A percentile compares a stretch with the other conserved stretches of the same genome.
phyloP scores from a whole-genome alignment of 92 coral and sea anemone species.

The Phymanthus crucifer region DNA sequence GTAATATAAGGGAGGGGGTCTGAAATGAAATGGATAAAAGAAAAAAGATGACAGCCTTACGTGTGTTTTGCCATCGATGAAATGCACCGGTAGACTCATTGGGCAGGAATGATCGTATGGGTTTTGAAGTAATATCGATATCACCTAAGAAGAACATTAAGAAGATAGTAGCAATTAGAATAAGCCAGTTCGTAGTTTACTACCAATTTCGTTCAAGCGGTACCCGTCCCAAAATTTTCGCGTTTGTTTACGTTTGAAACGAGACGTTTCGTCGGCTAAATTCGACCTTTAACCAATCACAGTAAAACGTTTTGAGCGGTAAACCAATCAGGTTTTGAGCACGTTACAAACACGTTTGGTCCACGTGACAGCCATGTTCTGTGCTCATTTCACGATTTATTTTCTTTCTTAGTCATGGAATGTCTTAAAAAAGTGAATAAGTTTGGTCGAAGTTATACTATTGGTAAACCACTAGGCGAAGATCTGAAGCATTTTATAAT shows the following conservation, averaged over 20 bases:
- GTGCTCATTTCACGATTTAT: neutral
- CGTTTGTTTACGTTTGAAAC: too few species aligned
- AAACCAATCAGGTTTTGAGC: slow-evolving; percentile 13
- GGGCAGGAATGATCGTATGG: slow-evolving; percentile 82
- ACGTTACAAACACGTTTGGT: slow-evolving; percentile 4
- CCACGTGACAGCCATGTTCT: slow-evolving; percentile 3
- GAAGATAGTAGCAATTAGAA: neutral
- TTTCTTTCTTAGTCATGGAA: neutral
- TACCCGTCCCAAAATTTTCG: too few species aligned
- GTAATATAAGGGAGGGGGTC: too few species aligned
- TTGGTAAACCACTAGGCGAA: slow-evolving; percentile 11
- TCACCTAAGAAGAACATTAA: slow-evolving; percentile 45
- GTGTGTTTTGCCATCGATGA: slow-evolving; percentile 76
- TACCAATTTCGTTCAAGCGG: too few species aligned
- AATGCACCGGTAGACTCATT: slow-evolving; percentile 88
- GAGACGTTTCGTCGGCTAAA: slow-evolving; percentile 8
- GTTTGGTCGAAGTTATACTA: slow-evolving; percentile 4
- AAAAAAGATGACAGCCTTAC: slow-evolving; percentile 33
- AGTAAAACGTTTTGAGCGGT: too few species aligned
- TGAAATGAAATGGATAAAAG: too few species aligned
- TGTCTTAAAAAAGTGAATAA: neutral
- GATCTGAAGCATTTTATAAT: slow-evolving; percentile 2
- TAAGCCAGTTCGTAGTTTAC: too few species aligned
- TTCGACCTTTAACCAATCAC: neutral
- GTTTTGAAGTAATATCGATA: slow-evolving; percentile 78